phyloP scores from a whole-genome alignment of 2,888 invertebrate genomes.

The Agriopis leucophaearia region DNA sequence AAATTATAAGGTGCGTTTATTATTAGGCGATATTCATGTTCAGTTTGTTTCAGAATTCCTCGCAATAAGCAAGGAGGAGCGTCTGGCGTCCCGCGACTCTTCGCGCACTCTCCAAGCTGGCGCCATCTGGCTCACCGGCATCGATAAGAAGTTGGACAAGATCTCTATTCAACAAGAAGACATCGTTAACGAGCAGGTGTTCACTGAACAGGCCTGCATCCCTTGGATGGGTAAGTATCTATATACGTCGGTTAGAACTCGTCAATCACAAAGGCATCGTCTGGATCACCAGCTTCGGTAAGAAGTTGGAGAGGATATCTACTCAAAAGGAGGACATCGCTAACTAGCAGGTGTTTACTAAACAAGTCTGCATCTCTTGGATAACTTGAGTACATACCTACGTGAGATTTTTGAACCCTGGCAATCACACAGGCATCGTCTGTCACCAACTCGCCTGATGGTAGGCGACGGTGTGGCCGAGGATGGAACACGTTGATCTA shows the following conservation, averaged over 20 bases:
- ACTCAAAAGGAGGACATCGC: neutral
- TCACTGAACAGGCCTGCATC: constrained; percentile 69
- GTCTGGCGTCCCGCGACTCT: constrained; percentile 39
- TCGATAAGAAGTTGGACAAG: constrained; percentile 45
- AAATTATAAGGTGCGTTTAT: neutral
- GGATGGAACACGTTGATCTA: too few species aligned
- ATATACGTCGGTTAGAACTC: too few species aligned
- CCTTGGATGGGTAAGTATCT: constrained; percentile 69
- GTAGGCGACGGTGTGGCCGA: too few species aligned
- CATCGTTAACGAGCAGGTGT: constrained; percentile 47
- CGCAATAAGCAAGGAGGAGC: constrained; percentile 41
- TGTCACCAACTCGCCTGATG: too few species aligned
- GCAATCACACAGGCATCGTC: neutral
- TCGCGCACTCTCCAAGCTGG: constrained; percentile 47
- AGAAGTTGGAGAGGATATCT: too few species aligned
- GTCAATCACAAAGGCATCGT: neutral
- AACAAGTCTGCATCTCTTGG: neutral
- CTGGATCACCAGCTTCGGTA: neutral
- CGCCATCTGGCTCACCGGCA: constrained; percentile 54
- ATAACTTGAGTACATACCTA: too few species aligned
- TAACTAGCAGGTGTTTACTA: neutral
- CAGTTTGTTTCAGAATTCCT: constrained; percentile 37
- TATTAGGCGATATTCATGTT: neutral
- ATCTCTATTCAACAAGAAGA: constrained; percentile 46
- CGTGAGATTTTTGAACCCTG: neutral